Base-by-base conservation (phyloP, 2,797 vertebrate species). In the Sternarchorhynchus goeldii region DNA sequence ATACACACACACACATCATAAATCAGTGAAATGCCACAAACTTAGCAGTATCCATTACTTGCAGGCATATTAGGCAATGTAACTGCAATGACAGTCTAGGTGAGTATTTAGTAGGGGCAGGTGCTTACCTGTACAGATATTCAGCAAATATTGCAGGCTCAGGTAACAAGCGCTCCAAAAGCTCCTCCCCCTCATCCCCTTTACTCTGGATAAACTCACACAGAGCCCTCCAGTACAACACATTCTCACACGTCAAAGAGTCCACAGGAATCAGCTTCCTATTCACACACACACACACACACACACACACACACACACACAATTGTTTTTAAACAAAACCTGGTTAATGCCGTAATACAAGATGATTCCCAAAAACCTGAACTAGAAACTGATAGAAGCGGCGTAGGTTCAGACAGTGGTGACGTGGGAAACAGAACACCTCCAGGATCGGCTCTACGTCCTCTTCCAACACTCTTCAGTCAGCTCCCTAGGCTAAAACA, bases 191-290 rank as follows among this genome's bases (percentile, higher is more conserved):
- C 75, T 95, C 95, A 67, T 96, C 93, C 81, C 93, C 96, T 92
- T 94, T 95, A 75, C 91, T 89, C 88, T 94, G 96, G 67, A 97
- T 82, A 88, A 96, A 95, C 87, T 98, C 95, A 83, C 95, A 98
- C 62, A 98, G 90, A 20, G 92, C 92, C 86, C 94, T 93, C 97
- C 97, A 99, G 83, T 95, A 94, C 74, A 99, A 88, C 71, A 94
- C 93, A 66, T 91, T 95, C 89, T 99, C 97, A 82, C 95, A 94
- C 75, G 92, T 96, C 84, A 99, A 90, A 32, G 89, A 86, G 25
- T 95, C 94, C 83, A 88, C 53, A 10, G 95, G 93, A 87, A 98
- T 94, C 86, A 97, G 82, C 85, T 95, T 97, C 84, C 96, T 94
- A 72, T 25, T 79, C 32, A 79, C 57, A 66, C 32, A 45, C 32